Percentiles rank a stretch among this genome's conserved stretches.
Conservation (phyloP, 1,140 invertebrate species). For the Hesperophylax magnus region DNA sequence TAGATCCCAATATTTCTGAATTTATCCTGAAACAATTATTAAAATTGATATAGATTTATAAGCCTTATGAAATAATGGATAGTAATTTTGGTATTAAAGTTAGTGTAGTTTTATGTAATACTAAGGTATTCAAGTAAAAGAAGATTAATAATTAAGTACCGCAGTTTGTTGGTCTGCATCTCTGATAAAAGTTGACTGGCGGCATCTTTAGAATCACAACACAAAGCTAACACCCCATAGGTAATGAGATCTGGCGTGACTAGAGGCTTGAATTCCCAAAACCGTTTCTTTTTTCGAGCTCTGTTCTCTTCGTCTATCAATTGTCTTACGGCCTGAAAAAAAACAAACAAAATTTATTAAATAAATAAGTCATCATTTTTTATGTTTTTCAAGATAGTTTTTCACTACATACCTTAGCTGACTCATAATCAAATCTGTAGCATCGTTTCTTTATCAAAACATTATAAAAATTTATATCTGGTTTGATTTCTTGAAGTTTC, state of each 20-base stretch:
- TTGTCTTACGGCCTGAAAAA: conserved; percentile 73
- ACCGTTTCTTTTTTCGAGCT: conserved; percentile 60
- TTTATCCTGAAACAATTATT: conserved; percentile 72
- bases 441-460: conserved; percentile 86
- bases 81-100: no score
- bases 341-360: conserved; percentile 44
- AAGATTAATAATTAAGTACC: conserved; percentile 63
- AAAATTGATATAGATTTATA: no score
- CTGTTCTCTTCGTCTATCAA: conserved; percentile 72
- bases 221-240: conserved; percentile 87
- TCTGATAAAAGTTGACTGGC: conserved; percentile 76
- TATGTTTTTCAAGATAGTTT: not conserved
- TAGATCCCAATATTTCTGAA: conserved; percentile 78
- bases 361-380: not conserved
- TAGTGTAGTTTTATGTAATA: no score
- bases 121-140: no score
- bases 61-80: no score
- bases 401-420: conserved; percentile 75
- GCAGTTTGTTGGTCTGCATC: conserved; percentile 77
- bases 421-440: conserved; percentile 75
- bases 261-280: conserved; percentile 65
- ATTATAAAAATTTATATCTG: conserved; percentile 89
- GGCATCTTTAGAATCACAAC: conserved; percentile 76
- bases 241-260: conserved; percentile 84
- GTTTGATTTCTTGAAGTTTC: conserved; percentile 71